These are phyloP conservation scores for Nycticebus coucang DNA, from an alignment of 2,113 vertebrate genomes.

Conservation along the genomic window DNA sequence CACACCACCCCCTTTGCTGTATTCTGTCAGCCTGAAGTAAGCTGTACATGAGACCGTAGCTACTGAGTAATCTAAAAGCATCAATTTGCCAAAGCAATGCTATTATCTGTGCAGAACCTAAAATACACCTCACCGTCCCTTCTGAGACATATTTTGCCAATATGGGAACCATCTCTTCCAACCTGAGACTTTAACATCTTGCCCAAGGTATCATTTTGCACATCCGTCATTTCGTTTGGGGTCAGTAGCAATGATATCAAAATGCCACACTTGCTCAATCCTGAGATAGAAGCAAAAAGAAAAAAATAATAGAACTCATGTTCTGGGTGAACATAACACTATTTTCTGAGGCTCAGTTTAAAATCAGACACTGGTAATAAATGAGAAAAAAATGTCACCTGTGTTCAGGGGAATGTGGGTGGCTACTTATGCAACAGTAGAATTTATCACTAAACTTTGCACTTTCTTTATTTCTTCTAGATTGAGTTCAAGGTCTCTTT, in stretches of 20 bases:
- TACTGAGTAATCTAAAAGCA: background rate
- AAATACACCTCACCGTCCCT: fast-evolving
- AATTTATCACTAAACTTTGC: background rate
- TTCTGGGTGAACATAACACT: no score
- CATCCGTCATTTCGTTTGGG: background rate
- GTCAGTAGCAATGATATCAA: no score
- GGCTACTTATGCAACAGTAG: no score
- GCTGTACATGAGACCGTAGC: no score
- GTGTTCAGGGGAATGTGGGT: fast-evolving
- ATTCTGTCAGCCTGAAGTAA: no score
- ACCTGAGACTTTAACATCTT: fast-evolving
- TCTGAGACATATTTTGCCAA: background rate
- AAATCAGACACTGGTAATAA: background rate
- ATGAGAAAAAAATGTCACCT: background rate
- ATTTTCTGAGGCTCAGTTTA: background rate
- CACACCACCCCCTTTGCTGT: no score
- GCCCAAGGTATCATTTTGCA: background rate
- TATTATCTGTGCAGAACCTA: fast-evolving
- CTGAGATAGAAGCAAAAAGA: background rate
- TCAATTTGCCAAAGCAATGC: background rate
- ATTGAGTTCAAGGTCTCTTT: background rate
- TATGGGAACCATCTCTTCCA: fast-evolving
- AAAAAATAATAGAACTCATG: background rate
- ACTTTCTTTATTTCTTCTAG: background rate
- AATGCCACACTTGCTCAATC: background rate